Evolutionary conservation across 2,888 invertebrate species (phyloP), one percentile per base, ranked within the genome.

Genomic region (Spodoptera exigua): DNA sequence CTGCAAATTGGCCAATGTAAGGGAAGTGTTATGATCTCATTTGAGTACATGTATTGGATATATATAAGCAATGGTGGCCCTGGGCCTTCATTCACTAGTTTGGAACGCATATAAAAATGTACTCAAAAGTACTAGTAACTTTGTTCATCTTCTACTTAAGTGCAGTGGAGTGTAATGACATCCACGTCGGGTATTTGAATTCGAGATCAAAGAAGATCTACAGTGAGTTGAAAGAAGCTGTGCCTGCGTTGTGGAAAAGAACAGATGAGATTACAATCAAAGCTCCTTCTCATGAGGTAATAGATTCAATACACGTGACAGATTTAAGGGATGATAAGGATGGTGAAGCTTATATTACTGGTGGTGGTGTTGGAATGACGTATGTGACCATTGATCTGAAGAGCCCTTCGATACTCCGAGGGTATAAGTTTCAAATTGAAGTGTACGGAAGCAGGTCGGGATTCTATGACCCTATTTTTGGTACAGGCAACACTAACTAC

Each of bases 341-440:
- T 58, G 93, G 92, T 0, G 88, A 90, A 52, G 88, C 89, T 0
- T 82, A 61, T 10, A 84, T 94, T 0, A 82, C 87, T 48, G 88
- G 82, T 40, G 93, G 93, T 0, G 93, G 93, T 0, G 61, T 93
- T 16, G 93, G 92, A 0, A 78, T 72, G 2, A 88, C 84, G 13
- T 87, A 79, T 78, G 93, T 93, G 1, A 90, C 89, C 0, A 79
- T 93, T 3, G 84, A 72, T 0, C 44, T 94, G 43, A 89, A 89
- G 37, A 93, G 92, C 63, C 92, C 93, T 0, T 78, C 85, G 0
- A 80, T 92, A 18, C 70, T 94, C 4, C 80, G 92, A 64, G 93
- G 93, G 0, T 93, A 91, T 57, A 90, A 83, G 49, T 93, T 93
- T 58, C 72, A 81, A 61, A 79, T 94, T 10, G 90, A 92, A 74